Evolutionary conservation across 2,888 invertebrate genomes (phyloP).

Genomic region (Orthosia cruda): DNA sequence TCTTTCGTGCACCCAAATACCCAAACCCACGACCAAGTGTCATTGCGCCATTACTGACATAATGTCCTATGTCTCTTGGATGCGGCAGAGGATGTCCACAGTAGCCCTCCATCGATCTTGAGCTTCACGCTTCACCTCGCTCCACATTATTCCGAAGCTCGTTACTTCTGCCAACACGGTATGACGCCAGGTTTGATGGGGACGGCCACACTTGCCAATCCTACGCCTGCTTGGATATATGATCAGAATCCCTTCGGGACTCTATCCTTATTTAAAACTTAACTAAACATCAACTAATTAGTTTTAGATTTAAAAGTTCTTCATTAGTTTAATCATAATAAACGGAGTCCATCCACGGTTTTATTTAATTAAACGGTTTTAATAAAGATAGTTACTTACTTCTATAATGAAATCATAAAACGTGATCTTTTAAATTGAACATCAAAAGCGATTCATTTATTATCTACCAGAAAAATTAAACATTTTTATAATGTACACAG

Average conservation of each 20-base stretch:
- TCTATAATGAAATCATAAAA: slow-evolving; percentile 34
- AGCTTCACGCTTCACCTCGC: too few species aligned
- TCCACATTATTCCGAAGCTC: too few species aligned
- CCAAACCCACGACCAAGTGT: too few species aligned
- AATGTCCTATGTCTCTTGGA: too few species aligned
- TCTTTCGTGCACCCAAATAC: too few species aligned
- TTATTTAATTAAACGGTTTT: slow-evolving; percentile 24
- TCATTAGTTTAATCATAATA: slow-evolving; percentile 29
- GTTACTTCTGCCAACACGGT: too few species aligned
- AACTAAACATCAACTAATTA: slow-evolving; percentile 9
- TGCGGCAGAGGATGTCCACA: too few species aligned
- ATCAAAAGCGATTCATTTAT: slow-evolving; percentile 27
- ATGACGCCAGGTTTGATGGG: too few species aligned
- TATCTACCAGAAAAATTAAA: slow-evolving; percentile 21
- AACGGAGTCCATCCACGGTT: slow-evolving; percentile 5
- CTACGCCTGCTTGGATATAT: too few species aligned
- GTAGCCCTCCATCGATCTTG: too few species aligned
- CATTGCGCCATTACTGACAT: too few species aligned
- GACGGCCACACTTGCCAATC: too few species aligned
- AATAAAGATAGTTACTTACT: slow-evolving; percentile 36
- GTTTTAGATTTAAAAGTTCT: slow-evolving; percentile 43
- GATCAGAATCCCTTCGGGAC: neutral
- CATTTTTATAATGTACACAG: neutral
- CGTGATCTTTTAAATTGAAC: slow-evolving; percentile 11
- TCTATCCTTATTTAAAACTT: slow-evolving; percentile 10